Evolutionary conservation across 30 jellyfish, hydroid and myxozoan genomes (phyloP), one percentile per base, ranked within the genome.

Genomic region (Hydractinia echinata): DNA sequence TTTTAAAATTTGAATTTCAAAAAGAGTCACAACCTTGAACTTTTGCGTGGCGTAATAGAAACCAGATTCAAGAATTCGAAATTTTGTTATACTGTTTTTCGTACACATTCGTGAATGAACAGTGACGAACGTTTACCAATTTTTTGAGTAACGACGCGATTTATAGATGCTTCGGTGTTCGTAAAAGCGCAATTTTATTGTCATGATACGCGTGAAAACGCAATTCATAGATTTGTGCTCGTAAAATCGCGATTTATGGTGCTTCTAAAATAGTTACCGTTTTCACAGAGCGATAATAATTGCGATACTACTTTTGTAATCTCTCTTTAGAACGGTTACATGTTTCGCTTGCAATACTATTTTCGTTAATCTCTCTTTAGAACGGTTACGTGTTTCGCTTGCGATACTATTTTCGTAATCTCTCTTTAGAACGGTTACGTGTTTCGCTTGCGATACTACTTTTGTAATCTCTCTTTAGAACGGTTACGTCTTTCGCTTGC

Each of bases 311-410:
- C 48, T 15, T 30, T 30, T 67, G 1, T 5, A 8, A 4, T 82
- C 67, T 16, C 55, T 30, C 55, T 51, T 13, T 73, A 90, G 97
- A 68, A 83, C 56, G 97, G 97, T 15, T 91, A 69, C 54, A 95
- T 91, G 61, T 91, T 91, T 70, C 89, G 96, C 80, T 52, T 73
- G 15, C 15, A 30, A 8, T 20, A 16, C 55, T 9, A 68, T 49
- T 13, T 30, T 30, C 19, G 1, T 5, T 7, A 8, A 4, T 82
- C 67, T 16, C 55, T 30, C 55, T 51, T 13, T 73, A 90, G 97
- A 68, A 83, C 56, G 97, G 97, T 15, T 91, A 69, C 54, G 96
- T 91, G 61, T 91, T 91, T 70, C 89, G 96, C 80, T 52, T 73
- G 15, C 15, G 13, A 8, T 20, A 16, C 55, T 9, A 68, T 49